Evolutionary conservation across 2,113 vertebrate species (phyloP).

Genomic region (Salvelinus sp.): DNA sequence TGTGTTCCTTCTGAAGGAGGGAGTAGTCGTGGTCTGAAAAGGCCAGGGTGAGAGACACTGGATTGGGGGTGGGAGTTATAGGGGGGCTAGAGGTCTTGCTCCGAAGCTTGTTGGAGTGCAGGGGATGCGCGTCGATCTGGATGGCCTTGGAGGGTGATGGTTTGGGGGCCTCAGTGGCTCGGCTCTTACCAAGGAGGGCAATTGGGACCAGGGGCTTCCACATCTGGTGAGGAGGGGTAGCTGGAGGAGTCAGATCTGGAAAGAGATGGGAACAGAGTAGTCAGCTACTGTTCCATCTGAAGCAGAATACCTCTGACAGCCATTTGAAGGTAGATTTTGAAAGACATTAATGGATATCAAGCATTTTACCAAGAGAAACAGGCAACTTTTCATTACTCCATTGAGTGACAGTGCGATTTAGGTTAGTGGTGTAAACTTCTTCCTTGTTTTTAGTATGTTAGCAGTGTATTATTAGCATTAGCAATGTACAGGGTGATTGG

Average conservation of each 20-base stretch:
- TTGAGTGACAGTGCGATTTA: too few relatives aligned
- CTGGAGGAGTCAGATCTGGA: constrained; percentile 89
- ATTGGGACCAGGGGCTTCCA: constrained; percentile 89
- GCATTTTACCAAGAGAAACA: too few relatives aligned
- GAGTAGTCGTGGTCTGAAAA: constrained; percentile 76
- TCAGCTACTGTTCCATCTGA: too few relatives aligned
- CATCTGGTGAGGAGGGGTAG: constrained; percentile 91
- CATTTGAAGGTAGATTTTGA: too few relatives aligned
- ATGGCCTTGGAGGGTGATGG: constrained; percentile 67
- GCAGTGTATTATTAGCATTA: too few relatives aligned
- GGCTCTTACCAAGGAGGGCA: constrained; percentile 78
- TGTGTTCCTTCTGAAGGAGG: constrained; percentile 57
- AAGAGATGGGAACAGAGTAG: constrained; percentile 10
- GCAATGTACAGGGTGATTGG: too few relatives aligned
- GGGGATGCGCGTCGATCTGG: constrained; percentile 74
- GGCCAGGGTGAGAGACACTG: constrained; percentile 57
- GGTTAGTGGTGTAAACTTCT: too few relatives aligned
- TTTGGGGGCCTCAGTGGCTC: constrained; percentile 69
- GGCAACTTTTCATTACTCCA: too few relatives aligned
- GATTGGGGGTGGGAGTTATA: constrained; percentile 48
- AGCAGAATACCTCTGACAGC: too few relatives aligned
- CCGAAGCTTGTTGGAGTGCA: constrained; percentile 53
- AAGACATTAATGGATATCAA: too few relatives aligned
- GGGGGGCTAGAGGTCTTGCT: constrained; percentile 48
- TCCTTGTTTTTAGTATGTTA: too few relatives aligned